A percentile compares a stretch with the other conserved stretches of the same genome.
phyloP scores from a whole-genome alignment of 2,888 invertebrate genomes.

The Megalurothrips usitatus region DNA sequence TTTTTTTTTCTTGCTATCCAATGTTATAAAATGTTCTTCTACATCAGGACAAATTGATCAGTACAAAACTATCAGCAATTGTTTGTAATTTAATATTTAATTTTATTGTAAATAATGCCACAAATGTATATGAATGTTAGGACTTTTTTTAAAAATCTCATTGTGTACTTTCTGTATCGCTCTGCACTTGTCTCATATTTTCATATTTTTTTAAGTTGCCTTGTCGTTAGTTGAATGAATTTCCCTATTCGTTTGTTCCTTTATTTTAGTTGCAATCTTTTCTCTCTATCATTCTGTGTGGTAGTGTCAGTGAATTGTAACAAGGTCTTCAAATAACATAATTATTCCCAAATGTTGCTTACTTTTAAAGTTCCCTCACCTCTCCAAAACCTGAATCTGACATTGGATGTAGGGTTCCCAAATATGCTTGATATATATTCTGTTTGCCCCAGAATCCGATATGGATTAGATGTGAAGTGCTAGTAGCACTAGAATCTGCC shows the following conservation, averaged over 20 bases:
- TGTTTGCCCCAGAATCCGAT: too few species aligned
- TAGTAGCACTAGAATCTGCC: too few species aligned
- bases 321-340: too few species aligned
- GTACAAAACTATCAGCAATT: neutral
- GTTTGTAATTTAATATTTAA: neutral
- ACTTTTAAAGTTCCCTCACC: too few species aligned
- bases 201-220: neutral
- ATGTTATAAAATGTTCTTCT: neutral
- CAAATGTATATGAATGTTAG: constrained; percentile 9
- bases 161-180: neutral
- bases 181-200: neutral
- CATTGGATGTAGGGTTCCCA: too few species aligned
- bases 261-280: neutral
- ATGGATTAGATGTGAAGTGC: too few species aligned
- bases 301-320: neutral
- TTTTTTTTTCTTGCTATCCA: neutral
- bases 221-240: neutral
- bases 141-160: neutral
- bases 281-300: neutral
- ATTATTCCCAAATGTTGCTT: too few species aligned
- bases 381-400: too few species aligned
- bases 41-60: neutral
- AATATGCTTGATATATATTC: too few species aligned
- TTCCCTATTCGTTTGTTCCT: neutral
- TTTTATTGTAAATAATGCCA: constrained; percentile 23